phyloP scores from a whole-genome alignment of 37 sponge, comb jelly and placozoan genomes.

The Haliclona indistincta region DNA sequence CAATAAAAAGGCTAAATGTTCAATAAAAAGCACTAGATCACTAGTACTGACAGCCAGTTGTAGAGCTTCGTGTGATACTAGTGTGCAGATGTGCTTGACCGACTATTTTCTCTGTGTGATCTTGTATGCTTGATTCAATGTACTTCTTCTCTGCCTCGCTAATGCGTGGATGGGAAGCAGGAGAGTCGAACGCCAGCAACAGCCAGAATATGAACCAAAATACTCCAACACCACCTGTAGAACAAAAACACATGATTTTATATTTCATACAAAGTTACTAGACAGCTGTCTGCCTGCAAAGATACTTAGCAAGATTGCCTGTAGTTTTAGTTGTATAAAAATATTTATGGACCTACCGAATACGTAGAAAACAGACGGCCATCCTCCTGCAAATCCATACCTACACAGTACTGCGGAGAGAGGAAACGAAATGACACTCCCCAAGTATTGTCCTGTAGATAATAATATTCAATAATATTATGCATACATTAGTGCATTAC shows the following conservation, averaged over 20 bases:
- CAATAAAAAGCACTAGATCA: too few relatives aligned
- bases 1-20: too few relatives aligned
- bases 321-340: too few relatives aligned
- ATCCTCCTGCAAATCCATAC: slow-evolving; percentile 77
- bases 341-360: slow-evolving; percentile 80
- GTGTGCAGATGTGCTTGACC: too few relatives aligned
- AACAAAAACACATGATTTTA: too few relatives aligned
- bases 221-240: slow-evolving; percentile 72
- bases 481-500: slow-evolving; percentile 20
- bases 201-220: slow-evolving; percentile 90
- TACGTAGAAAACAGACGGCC: slow-evolving; percentile 93
- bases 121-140: slow-evolving; percentile 70
- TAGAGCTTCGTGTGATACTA: too few relatives aligned
- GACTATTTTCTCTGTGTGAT: too few relatives aligned
- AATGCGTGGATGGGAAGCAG: slow-evolving; percentile 75
- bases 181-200: slow-evolving; percentile 61
- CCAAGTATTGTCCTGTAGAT: slow-evolving; percentile 67
- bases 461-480: not conserved
- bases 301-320: too few relatives aligned
- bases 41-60: too few relatives aligned
- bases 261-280: too few relatives aligned
- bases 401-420: slow-evolving; percentile 81
- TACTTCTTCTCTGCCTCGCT: slow-evolving; percentile 64
- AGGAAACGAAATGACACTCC: slow-evolving; percentile 81
- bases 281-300: too few relatives aligned